Evolutionary conservation across 2,797 vertebrate species (phyloP), one percentile per base, ranked within the genome.

Genomic region (Lacerta bilineata): DNA sequence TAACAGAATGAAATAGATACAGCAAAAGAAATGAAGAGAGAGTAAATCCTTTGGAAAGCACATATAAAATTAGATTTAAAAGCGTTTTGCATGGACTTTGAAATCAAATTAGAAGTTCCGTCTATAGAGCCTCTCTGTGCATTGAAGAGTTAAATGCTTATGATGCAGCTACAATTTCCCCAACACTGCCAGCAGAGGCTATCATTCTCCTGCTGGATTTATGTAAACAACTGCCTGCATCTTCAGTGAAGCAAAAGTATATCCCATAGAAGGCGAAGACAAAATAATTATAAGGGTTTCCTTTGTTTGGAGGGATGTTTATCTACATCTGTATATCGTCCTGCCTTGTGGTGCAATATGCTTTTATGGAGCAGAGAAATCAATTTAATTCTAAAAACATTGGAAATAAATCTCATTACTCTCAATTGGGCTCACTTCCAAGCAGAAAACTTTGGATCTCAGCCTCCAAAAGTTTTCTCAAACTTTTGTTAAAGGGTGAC

Each of bases 121-220:
- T 17, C 10, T 46, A 43, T 25, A 46, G n/a, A 23, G 25, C 69
- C 41, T 85, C 39, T 41, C 41, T 59, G 83, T 6, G 75, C 76
- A 17, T 81, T 88, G 68, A 74, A 91, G 8, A 64, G 93, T 96
- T 94, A 95, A 96, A 89, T 64, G 20, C 29, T 88, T 86, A 80
- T 5, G 50, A 72, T 59, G 90, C 90, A 85, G 85, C 92, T 46
- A 86, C 90, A 88, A 93, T 96, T 96, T 91, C 82, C 91, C 93
- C 93, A 50, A 39, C 88, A 93, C 94, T 94, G 46, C 96, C 97
- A 95, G 94, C 94, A 95, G 96, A 97, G 95, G 96, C 96, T 96
- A 94, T 96, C 96, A 95, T 93, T 92, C 91, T 92, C 95, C 95
- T 91, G 83, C 87, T 80, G 87, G 94, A 86, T 94, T 90, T 87